phyloP scores from a whole-genome alignment of 2,113 vertebrate species.

The Poeciliopsis retropinna region DNA sequence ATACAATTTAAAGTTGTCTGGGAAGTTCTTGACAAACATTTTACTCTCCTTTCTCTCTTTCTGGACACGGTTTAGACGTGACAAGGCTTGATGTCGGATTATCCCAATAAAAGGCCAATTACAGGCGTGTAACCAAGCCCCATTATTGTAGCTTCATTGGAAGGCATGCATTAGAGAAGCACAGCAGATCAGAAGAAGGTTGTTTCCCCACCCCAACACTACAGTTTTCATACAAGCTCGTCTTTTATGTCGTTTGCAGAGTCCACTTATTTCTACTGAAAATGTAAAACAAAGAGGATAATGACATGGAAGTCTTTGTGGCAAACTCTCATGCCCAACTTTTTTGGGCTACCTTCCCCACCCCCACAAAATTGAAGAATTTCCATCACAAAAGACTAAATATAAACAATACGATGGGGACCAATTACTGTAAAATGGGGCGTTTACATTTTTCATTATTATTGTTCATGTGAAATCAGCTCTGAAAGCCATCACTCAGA shows the following conservation, averaged over 20 bases:
- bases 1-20: neutral
- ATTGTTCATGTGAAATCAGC: conserved; percentile 77
- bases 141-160: conserved; percentile 54
- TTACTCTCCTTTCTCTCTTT: conserved; percentile 4
- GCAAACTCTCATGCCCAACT: conserved; percentile 38
- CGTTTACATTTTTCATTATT: conserved; percentile 76
- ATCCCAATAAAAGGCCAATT: conserved; percentile 59
- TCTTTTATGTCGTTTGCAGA: conserved; percentile 33
- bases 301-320: conserved; percentile 71
- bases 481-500: conserved; percentile 69
- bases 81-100: conserved; percentile 68
- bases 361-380: conserved; percentile 36
- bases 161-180: conserved; percentile 41
- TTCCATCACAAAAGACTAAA: conserved; percentile 79
- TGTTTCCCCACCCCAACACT: conserved; percentile 22
- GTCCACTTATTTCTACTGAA: conserved; percentile 48
- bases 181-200: conserved; percentile 62
- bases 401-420: conserved; percentile 64
- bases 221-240: conserved; percentile 59
- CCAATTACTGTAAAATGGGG: conserved; percentile 75
- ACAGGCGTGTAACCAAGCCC: conserved; percentile 51
- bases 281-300: conserved; percentile 45
- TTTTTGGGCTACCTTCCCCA: conserved; percentile 40
- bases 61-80: conserved; percentile 64
- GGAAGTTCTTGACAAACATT: conserved; percentile 1